Percentiles rank a stretch among this genome's conserved stretches.
Conservation (phyloP, 2,113 vertebrate genomes). For the Corythornis cristatus region DNA sequence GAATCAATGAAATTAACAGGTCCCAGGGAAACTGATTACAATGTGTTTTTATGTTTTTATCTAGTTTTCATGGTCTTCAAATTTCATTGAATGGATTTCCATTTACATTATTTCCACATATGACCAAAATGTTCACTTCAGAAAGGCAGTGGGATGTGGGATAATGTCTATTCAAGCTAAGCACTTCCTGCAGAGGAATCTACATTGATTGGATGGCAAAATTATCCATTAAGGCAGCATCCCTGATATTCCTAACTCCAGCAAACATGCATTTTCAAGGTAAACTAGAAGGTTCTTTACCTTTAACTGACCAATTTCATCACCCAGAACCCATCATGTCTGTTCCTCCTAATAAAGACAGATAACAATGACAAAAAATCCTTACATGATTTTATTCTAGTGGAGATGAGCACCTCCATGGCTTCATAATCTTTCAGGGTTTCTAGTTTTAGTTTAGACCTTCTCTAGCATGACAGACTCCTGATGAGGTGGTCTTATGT, state of each 20-base stretch:
- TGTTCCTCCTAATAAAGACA: neutral
- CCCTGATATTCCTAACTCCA: neutral
- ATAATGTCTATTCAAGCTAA: neutral
- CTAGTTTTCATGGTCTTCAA: neutral
- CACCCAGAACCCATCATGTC: neutral
- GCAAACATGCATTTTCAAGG: neutral
- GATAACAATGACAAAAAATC: neutral
- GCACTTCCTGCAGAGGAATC: neutral
- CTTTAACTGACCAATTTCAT: neutral
- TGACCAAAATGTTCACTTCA: neutral
- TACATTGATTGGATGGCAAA: neutral
- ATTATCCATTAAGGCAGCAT: neutral
- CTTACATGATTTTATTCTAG: neutral
- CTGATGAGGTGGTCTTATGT: neutral
- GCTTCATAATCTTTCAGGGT: neutral
- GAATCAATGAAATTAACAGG: neutral
- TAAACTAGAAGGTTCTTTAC: neutral
- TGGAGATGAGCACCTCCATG: neutral
- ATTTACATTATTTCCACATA: constrained; percentile 19
- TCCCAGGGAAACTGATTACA: neutral
- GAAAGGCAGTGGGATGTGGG: neutral
- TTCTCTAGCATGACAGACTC: neutral
- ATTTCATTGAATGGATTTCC: constrained; percentile 7
- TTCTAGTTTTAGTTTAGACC: neutral
- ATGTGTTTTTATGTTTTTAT: constrained; percentile 11